phyloP scores from a whole-genome alignment of 2,113 vertebrate species.

The Leucopsar rothschildi region DNA sequence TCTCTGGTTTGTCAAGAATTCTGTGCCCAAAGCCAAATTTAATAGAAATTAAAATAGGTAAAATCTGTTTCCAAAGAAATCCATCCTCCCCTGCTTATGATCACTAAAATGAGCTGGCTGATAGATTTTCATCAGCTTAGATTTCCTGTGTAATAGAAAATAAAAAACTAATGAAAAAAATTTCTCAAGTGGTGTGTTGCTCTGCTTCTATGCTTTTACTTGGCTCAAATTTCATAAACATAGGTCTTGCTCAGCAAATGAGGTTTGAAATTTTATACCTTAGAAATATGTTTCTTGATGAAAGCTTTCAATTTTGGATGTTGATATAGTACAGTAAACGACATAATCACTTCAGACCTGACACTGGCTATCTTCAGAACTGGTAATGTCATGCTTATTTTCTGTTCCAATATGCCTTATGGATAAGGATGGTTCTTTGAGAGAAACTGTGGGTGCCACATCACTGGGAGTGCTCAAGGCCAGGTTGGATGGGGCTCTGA shows the following conservation, averaged over 20 bases:
- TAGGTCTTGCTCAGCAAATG: neutral
- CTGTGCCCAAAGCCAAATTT: neutral
- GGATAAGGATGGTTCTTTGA: neutral
- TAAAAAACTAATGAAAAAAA: neutral
- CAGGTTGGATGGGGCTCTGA: neutral
- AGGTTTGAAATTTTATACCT: neutral
- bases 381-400: neutral
- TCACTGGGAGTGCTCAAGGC: neutral
- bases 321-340: neutral
- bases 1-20: neutral
- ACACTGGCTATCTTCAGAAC: neutral
- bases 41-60: neutral
- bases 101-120: neutral
- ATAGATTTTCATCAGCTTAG: neutral
- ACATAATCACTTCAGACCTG: neutral
- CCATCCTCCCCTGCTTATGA: neutral
- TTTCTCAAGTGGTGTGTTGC: neutral
- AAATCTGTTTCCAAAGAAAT: neutral
- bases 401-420: neutral
- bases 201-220: neutral
- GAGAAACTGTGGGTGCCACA: neutral
- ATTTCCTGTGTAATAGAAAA: neutral
- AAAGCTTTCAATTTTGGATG: neutral
- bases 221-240: neutral
- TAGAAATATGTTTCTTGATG: neutral